Conservation (phyloP, 2,113 vertebrate species). For the Seriola dumerili region DNA sequence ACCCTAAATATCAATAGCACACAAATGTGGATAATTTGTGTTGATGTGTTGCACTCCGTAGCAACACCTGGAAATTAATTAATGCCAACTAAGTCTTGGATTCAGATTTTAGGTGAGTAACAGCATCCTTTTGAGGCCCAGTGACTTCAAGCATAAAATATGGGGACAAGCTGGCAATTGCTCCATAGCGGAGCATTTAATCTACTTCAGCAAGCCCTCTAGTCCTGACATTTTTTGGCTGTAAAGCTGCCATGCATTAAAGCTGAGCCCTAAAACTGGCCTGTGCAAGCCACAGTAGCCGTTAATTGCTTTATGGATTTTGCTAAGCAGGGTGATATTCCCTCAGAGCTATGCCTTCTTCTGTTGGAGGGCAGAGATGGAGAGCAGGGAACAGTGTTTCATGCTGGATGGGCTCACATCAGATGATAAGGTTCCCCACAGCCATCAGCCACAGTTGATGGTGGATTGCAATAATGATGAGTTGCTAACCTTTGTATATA, state of each 20-base stretch:
- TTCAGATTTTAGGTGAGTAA: not conserved
- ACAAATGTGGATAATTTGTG: not conserved
- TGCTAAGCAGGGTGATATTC: slow-evolving; percentile 37
- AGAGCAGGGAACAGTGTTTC: not conserved
- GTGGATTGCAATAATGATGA: not conserved
- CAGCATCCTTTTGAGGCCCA: slow-evolving; percentile 2
- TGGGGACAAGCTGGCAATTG: not conserved
- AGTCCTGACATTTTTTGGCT: slow-evolving; percentile 22
- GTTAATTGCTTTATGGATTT: slow-evolving; percentile 60
- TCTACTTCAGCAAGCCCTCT: slow-evolving; percentile 35
- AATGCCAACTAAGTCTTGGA: not conserved
- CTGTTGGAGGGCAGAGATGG: slow-evolving; percentile 24
- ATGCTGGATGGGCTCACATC: slow-evolving; percentile 14
- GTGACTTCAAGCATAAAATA: slow-evolving; percentile 37
- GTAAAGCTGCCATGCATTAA: slow-evolving; percentile 23
- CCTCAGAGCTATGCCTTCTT: slow-evolving; percentile 16
- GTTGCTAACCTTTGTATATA: not conserved
- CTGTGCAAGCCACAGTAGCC: slow-evolving; percentile 47
- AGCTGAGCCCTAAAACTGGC: slow-evolving; percentile 27
- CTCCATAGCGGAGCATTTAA: slow-evolving; percentile 23
- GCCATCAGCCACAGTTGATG: not conserved
- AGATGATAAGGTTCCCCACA: slow-evolving; percentile 40
- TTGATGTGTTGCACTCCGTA: not conserved
- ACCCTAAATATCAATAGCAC: not conserved
- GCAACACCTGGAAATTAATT: not conserved